Base-by-base conservation (phyloP, 1,140 invertebrate genomes). In the Drosophila orena region DNA sequence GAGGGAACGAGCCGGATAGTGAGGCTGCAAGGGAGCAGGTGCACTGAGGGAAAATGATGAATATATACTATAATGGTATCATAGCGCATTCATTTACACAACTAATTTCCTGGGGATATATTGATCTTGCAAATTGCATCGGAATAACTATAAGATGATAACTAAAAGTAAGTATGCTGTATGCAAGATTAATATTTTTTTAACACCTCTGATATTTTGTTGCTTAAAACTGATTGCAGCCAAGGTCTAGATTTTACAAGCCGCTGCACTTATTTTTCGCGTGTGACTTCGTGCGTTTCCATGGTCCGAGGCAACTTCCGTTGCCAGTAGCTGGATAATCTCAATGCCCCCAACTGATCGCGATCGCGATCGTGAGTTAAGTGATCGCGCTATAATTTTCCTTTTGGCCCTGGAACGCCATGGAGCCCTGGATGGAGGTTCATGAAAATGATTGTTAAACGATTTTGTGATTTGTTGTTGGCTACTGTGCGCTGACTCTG, bases 341-440 rank as follows among this genome's bases (percentile, higher is more conserved):
- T 91, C 84, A 88, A 81, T 88, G 84, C 83, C 83, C 79, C 79
- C 75, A 77, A 83, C 84, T 89, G 79, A 88, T 88, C 84, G 83
- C 79, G 81, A 85, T 90, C 78, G 61, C 76, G 59, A 79, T 85
- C 83, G 90, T 91, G 90, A 91, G 85, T 85, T 89, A 91, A 91
- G 90, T 91, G 90, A 91, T 91, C 88, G 90, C 90, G 90, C 90
- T 91, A 89, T 91, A 91, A 91, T 91, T 91, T 91, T 89, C 72
- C 83, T 68, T 83, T 81, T 79, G 84, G 73, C 52, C 61, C 50
- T 47, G 65, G 53, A 49, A 61, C 52, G 49, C 49, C 46, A 38
- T 54, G 46, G 38, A 47, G 77, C 57, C 80, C 72, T 46, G 43
- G 20, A 1, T n/a, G 22, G 17, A 44, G 42, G 47, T n/a, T 12